Conservation (phyloP, 1,140 invertebrate genomes). For the Drosophila pseudoananassae region DNA sequence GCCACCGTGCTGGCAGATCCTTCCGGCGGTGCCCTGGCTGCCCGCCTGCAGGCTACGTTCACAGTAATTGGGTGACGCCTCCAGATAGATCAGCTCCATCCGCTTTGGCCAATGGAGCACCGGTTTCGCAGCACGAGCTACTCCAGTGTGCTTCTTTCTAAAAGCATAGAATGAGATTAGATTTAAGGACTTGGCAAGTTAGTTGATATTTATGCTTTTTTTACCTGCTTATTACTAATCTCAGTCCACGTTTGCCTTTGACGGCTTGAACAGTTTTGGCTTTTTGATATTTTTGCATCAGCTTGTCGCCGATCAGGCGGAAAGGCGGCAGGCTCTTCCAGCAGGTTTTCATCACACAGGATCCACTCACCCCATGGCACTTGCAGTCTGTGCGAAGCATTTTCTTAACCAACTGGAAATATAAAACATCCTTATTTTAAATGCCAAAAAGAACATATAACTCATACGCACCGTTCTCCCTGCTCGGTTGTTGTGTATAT, state of each 20-base stretch:
- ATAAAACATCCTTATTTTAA: no score
- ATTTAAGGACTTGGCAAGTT: neutral
- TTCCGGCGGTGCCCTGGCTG: slow-evolving; percentile 93
- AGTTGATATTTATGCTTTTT: neutral
- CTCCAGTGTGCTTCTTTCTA: slow-evolving; percentile 72
- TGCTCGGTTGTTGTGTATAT: slow-evolving; percentile 98
- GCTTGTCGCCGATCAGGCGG: slow-evolving; percentile 91
- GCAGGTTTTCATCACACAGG: slow-evolving; percentile 97
- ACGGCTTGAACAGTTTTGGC: slow-evolving; percentile 89
- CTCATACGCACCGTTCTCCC: slow-evolving; percentile 91
- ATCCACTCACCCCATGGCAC: slow-evolving; percentile 98
- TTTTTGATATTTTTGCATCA: slow-evolving; percentile 93
- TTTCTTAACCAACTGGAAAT: slow-evolving; percentile 90
- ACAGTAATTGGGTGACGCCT: slow-evolving; percentile 96
- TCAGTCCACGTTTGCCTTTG: slow-evolving; percentile 84
- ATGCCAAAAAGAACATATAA: no score
- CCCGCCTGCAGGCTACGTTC: slow-evolving; percentile 90
- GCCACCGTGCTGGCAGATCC: slow-evolving; percentile 93
- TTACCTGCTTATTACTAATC: slow-evolving; percentile 84
- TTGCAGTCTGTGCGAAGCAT: slow-evolving; percentile 94
- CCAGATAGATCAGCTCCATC: slow-evolving; percentile 94
- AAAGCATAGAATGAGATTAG: neutral
- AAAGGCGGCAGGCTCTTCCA: slow-evolving; percentile 96
- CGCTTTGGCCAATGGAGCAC: slow-evolving; percentile 86
- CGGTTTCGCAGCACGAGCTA: slow-evolving; percentile 64